Evolutionary conservation across 2,113 vertebrate species (phyloP), one percentile per base, ranked within the genome.

Genomic region (Malurus cyaneus): DNA sequence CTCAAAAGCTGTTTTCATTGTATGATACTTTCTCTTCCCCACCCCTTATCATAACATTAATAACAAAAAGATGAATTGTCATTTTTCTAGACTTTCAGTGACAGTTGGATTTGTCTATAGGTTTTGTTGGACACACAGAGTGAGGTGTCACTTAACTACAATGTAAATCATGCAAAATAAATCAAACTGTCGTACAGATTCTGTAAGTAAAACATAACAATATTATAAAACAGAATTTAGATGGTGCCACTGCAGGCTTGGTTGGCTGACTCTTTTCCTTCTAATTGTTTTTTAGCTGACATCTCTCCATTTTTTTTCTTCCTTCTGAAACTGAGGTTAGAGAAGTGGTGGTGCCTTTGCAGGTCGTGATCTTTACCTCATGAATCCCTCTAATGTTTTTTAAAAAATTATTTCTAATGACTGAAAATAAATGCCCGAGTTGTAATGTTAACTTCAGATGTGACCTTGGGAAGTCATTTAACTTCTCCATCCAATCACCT

Each of bases 381-480:
- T 53, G 34, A 76, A 84, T 81, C 16, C 5, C 19, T 66, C 29
- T 34, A 47, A 32, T 9, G 14, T 59, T 86, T 89, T 50, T n/a
- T 3, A 32, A 76, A 42, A 85, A 60, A 14, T 47, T 25, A 24
- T 44, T 14, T 86, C 39, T 73, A 52, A 50, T 78, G 66, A 61
- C 13, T 65, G 36, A 52, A 84, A 86, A 8, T 73, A 71, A 71
- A 62, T 52, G 39, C 34, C 76, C 31, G 25, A 84, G n/a, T 69
- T 92, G 46, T 72, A 47, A 54, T 61, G 19, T 29, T 20, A 80
- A 1, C 52, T 76, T 56, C 66, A 73, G 36, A 42, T 66, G 31
- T 76, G 70, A 93, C 80, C 66, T 93, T 95, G 88, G 34, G 62
- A 84, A 91, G 17, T 79, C 36, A 64, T 80, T 93, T 83, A 84